Evolutionary conservation across 1,140 invertebrate genomes (phyloP).

Genomic region (Bombus consobrinus): DNA sequence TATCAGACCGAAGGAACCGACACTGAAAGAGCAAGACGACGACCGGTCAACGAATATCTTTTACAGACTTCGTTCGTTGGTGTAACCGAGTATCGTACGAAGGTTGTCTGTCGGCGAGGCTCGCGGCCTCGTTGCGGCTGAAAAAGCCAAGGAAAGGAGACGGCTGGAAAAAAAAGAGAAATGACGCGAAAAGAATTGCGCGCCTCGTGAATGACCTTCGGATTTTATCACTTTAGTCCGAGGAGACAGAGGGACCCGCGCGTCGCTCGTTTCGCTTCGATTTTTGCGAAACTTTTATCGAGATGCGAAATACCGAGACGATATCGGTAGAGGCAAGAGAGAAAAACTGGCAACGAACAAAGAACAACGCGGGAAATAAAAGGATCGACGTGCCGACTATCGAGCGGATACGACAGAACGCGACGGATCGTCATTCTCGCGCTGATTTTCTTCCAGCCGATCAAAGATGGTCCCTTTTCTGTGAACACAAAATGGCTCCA

Average conservation of each 20-base stretch:
- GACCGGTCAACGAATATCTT: slow-evolving; percentile 65
- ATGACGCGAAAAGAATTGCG: slow-evolving; percentile 69
- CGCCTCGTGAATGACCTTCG: slow-evolving; percentile 62
- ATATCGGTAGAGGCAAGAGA: not conserved
- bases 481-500: slow-evolving; percentile 79
- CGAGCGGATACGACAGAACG: no score
- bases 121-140: slow-evolving; percentile 75
- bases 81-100: slow-evolving; percentile 73
- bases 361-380: not conserved
- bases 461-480: slow-evolving; percentile 77
- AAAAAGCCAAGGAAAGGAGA: slow-evolving; percentile 71
- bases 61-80: slow-evolving; percentile 67
- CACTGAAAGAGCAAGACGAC: slow-evolving; percentile 46
- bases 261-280: not conserved
- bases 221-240: slow-evolving; percentile 57
- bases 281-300: slow-evolving; percentile 27
- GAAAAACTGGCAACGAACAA: not conserved
- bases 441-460: slow-evolving; percentile 46
- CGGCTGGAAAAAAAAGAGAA: slow-evolving; percentile 59
- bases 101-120: slow-evolving; percentile 79
- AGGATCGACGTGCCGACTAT: not conserved
- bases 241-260: slow-evolving; percentile 38
- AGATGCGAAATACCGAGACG: not conserved
- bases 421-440: not conserved
- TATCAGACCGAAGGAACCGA: slow-evolving; percentile 37